phyloP scores from a whole-genome alignment of 2,113 vertebrate species.

The Syngnathus typhle region DNA sequence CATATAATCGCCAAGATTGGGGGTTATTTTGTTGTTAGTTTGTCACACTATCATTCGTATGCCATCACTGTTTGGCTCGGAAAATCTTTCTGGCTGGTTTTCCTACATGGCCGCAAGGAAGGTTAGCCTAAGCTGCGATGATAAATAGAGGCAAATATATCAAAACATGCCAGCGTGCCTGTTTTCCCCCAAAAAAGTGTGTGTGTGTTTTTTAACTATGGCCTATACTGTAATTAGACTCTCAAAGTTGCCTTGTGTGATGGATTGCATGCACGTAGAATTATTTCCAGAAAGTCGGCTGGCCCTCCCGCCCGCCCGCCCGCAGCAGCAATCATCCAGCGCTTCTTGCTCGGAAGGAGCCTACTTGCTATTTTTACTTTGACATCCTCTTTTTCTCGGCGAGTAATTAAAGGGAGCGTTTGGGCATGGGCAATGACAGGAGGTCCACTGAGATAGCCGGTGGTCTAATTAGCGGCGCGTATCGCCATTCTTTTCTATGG shows the following conservation, averaged over 20 bases:
- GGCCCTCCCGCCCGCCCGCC: background rate
- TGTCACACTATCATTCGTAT: constrained; percentile 19
- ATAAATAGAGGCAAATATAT: constrained; percentile 3
- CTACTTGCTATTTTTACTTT: constrained; percentile 53
- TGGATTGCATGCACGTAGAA: constrained; percentile 30
- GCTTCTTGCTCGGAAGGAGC: constrained; percentile 33
- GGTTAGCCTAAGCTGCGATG: background rate
- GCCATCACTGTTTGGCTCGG: constrained; percentile 11
- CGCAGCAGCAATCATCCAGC: constrained; percentile 44
- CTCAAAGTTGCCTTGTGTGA: constrained; percentile 22
- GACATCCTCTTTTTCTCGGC: constrained; percentile 56
- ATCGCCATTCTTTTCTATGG: constrained; percentile 46
- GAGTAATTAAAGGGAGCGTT: constrained; percentile 60
- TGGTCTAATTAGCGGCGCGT: constrained; percentile 63
- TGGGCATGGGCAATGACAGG: constrained; percentile 50
- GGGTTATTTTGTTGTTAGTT: constrained; percentile 41
- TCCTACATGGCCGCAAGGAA: constrained; percentile 9
- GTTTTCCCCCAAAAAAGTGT: background rate
- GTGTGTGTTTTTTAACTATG: background rate
- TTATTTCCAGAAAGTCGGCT: constrained; percentile 23
- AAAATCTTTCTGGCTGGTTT: constrained; percentile 22
- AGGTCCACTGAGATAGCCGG: constrained; percentile 56
- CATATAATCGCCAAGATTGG: constrained; percentile 3
- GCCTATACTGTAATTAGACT: constrained; percentile 1
- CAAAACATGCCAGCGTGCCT: background rate